phyloP scores from a whole-genome alignment of 2,113 vertebrate species.

The Rhinolophus sinicus region DNA sequence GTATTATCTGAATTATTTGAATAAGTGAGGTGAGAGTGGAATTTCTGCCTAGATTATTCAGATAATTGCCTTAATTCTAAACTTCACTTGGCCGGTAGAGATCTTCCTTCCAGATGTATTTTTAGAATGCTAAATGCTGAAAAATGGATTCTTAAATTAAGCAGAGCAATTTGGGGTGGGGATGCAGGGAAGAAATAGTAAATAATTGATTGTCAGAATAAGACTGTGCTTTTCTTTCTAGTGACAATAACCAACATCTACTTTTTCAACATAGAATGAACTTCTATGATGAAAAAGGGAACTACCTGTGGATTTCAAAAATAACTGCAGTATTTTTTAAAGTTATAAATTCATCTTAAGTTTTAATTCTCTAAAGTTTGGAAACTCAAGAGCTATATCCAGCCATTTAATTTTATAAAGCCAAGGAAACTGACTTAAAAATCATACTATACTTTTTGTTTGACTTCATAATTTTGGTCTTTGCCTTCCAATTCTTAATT shows the following conservation, averaged over 20 bases:
- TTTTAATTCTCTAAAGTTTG: constrained; percentile 19
- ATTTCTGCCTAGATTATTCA: constrained; percentile 46
- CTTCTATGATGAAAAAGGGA: not conserved
- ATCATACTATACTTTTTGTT: not conserved
- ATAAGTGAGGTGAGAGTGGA: constrained; percentile 47
- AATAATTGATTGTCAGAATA: constrained; percentile 25
- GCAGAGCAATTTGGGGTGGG: not conserved
- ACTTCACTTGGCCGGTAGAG: not conserved
- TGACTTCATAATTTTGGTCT: not conserved
- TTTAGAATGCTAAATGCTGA: constrained; percentile 26
- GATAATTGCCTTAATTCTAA: constrained; percentile 55
- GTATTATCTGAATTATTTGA: constrained; percentile 46
- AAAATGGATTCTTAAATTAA: not conserved
- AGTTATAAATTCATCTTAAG: not conserved
- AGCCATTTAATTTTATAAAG: constrained; percentile 15
- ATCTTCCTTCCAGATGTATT: not conserved
- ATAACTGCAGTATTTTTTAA: not conserved
- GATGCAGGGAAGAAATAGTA: not conserved
- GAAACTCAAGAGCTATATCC: not conserved
- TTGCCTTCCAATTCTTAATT: not conserved
- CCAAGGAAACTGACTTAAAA: not conserved
- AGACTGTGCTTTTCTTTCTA: not conserved
- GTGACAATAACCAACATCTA: not conserved
- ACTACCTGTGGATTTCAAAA: not conserved
- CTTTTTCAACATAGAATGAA: constrained; percentile 11